phyloP scores from a whole-genome alignment of 2,888 invertebrate genomes.

The Callinectes sapidus region DNA sequence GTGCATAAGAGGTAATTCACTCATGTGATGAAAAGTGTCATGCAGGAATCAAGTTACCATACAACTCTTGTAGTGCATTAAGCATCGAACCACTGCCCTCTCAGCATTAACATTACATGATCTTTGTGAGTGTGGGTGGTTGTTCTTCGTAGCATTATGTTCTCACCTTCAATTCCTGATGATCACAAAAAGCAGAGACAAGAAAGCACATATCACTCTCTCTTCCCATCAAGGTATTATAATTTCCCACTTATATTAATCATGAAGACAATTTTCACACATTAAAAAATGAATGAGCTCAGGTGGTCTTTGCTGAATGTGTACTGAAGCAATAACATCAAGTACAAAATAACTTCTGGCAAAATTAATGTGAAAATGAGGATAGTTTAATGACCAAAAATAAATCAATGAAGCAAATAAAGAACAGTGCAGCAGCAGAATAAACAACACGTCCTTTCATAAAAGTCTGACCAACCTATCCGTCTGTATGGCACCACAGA shows the following conservation, averaged over 20 bases:
- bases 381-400: background rate
- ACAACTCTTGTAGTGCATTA: background rate
- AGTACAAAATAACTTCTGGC: background rate
- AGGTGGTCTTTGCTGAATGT: background rate
- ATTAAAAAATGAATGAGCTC: background rate
- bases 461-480: background rate
- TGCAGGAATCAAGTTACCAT: conserved; percentile 25
- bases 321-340: background rate
- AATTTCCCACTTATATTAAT: conserved; percentile 2
- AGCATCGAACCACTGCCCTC: conserved; percentile 31
- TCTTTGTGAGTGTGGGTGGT: conserved; percentile 38
- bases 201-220: conserved; percentile 8
- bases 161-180: conserved; percentile 64
- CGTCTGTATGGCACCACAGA: background rate
- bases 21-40: conserved; percentile 9
- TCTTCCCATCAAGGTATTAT: background rate
- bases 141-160: conserved; percentile 10
- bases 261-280: background rate
- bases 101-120: conserved; percentile 29
- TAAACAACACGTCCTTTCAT: background rate
- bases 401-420: conserved; percentile 21
- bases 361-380: background rate
- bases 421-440: conserved; percentile 15
- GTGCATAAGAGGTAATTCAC: background rate
- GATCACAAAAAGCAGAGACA: conserved; percentile 33